phyloP scores from a whole-genome alignment of 2,113 vertebrate genomes.

The Pipra filicauda region DNA sequence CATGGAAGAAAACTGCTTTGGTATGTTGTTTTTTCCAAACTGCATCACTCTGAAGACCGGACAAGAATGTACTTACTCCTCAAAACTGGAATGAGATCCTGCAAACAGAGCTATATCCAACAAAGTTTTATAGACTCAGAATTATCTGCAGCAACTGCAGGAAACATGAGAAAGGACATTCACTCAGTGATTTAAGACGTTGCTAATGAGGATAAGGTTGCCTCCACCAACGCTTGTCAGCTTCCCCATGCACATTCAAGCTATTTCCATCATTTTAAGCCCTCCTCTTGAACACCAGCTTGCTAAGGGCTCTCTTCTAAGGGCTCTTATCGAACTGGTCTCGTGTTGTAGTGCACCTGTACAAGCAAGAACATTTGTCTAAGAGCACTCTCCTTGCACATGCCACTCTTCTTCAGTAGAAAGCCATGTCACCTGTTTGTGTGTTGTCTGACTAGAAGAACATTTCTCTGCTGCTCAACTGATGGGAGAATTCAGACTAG shows the following conservation, averaged over 20 bases:
- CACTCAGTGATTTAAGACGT: slow-evolving; percentile 11
- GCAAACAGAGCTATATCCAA: slow-evolving; percentile 38
- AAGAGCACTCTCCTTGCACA: not conserved
- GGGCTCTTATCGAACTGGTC: not conserved
- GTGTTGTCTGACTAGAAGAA: not conserved
- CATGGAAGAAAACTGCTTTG: not conserved
- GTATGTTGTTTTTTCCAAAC: not conserved
- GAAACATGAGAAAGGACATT: slow-evolving; percentile 62
- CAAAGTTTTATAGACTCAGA: slow-evolving; percentile 34
- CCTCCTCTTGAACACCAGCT: not conserved
- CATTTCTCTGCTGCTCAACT: not conserved
- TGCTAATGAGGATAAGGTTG: slow-evolving; percentile 51
- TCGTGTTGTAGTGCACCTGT: not conserved
- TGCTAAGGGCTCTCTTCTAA: not conserved
- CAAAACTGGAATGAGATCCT: slow-evolving; percentile 15
- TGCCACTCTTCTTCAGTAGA: not conserved
- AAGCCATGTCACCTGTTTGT: not conserved
- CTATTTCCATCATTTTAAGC: not conserved
- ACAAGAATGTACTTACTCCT: slow-evolving; percentile 15
- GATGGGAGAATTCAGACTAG: not conserved
- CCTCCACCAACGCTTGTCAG: not conserved
- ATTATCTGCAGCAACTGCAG: slow-evolving; percentile 52
- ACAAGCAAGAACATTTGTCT: not conserved
- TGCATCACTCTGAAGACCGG: not conserved
- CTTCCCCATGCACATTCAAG: not conserved